Conservation (phyloP, 1,140 invertebrate species). For the Bursaphelenchus mucronatus region DNA sequence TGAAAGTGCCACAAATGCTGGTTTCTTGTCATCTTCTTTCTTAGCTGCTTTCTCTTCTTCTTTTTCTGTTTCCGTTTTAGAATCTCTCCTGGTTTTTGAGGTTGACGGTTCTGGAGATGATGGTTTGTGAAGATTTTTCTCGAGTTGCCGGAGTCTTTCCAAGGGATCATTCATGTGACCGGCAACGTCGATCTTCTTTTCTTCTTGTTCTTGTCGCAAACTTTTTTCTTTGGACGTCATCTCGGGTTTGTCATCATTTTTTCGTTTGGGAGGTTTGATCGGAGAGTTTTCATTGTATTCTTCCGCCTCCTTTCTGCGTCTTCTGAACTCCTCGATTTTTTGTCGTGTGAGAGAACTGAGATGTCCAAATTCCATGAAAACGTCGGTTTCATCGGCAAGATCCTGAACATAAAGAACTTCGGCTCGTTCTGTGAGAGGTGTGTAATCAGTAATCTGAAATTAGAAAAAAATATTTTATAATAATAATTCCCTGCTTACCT, state of each 20-base stretch:
- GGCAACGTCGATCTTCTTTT: constrained; percentile 23
- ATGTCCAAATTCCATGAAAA: constrained; percentile 61
- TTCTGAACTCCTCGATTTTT: constrained; percentile 55
- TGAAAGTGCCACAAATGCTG: constrained; percentile 22
- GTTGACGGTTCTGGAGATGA: constrained; percentile 17
- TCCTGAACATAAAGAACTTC: constrained; percentile 61
- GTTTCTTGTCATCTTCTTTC: constrained; percentile 22
- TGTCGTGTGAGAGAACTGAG: constrained; percentile 47
- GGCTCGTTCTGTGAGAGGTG: constrained; percentile 56
- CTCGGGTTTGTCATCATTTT: constrained; percentile 28
- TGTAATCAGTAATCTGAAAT: constrained; percentile 56
- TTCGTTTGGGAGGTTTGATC: constrained; percentile 54
- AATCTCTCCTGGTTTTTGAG: constrained; percentile 20
- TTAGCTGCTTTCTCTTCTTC: background rate
- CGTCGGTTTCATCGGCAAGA: constrained; percentile 59
- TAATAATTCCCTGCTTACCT: constrained; percentile 28
- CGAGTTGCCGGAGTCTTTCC: constrained; percentile 55
- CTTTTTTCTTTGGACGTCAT: constrained; percentile 54
- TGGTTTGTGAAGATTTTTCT: constrained; percentile 39
- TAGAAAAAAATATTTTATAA: constrained; percentile 31
- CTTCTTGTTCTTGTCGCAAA: constrained; percentile 34
- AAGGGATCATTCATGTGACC: constrained; percentile 52
- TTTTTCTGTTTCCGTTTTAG: constrained; percentile 28
- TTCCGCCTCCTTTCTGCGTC: constrained; percentile 59
- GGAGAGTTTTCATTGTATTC: constrained; percentile 61